phyloP scores from a whole-genome alignment of 2,113 vertebrate species.

The Anolis carolinensis region DNA sequence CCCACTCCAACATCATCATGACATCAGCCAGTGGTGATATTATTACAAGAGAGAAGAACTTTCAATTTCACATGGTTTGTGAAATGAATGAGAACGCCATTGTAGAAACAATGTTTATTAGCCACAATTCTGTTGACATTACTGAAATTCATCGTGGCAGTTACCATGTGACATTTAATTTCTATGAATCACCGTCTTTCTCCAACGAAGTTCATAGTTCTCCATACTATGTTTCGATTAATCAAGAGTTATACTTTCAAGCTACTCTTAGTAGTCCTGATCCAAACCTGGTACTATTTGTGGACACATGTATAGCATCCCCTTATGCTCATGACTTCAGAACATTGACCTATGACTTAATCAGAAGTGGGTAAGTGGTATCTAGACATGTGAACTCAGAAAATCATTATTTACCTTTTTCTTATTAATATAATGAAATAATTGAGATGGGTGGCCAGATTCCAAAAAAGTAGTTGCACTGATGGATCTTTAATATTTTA shows the following conservation, averaged over 20 bases:
- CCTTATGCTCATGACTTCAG: slow-evolving; percentile 35
- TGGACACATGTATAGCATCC: slow-evolving; percentile 55
- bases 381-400: not conserved
- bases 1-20: slow-evolving; percentile 51
- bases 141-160: slow-evolving; percentile 26
- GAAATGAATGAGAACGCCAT: slow-evolving; percentile 49
- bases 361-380: slow-evolving; percentile 49
- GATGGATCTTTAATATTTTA: too few species aligned
- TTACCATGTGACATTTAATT: slow-evolving; percentile 34
- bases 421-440: not conserved
- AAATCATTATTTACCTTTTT: not conserved
- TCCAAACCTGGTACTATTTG: slow-evolving; percentile 33
- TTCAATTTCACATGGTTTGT: slow-evolving; percentile 47
- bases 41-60: slow-evolving; percentile 38
- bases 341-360: slow-evolving; percentile 47
- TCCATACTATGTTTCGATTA: slow-evolving; percentile 48
- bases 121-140: slow-evolving; percentile 5
- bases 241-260: slow-evolving; percentile 53
- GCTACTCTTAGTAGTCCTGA: slow-evolving; percentile 40
- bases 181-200: slow-evolving; percentile 40
- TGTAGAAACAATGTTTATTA: slow-evolving; percentile 43
- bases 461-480: not conserved
- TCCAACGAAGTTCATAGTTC: not conserved
- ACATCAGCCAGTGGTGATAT: slow-evolving; percentile 9
- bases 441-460: not conserved